These are phyloP conservation scores for Babyrousa celebensis DNA, from an alignment of 2,797 vertebrate genomes.

Conservation along the genomic window DNA sequence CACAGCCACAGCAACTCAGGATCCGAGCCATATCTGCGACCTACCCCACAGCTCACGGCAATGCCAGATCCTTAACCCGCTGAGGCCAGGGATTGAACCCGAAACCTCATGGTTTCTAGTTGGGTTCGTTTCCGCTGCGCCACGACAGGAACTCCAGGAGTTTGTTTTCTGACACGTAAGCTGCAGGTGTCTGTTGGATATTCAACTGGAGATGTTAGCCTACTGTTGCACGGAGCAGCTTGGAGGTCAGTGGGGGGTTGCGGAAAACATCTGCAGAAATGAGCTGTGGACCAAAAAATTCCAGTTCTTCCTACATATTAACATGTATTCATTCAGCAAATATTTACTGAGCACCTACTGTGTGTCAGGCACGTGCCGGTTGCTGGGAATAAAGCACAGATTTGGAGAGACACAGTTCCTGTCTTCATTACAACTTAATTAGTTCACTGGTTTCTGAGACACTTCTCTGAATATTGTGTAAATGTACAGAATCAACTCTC, in stretches of 20 bases:
- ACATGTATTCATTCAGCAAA: neutral
- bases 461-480: conserved; percentile 59
- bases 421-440: conserved; percentile 2
- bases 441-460: conserved; percentile 46
- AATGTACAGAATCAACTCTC: conserved; percentile 64
- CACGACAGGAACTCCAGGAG: too few relatives aligned
- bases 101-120: too few relatives aligned
- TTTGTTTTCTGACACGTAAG: neutral
- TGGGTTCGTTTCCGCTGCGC: too few relatives aligned
- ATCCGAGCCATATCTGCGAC: too few relatives aligned
- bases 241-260: neutral
- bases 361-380: neutral
- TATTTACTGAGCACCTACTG: neutral
- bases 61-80: too few relatives aligned
- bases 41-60: too few relatives aligned
- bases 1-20: too few relatives aligned
- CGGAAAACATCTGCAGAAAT: neutral
- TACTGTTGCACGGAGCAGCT: neutral
- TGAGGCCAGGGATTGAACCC: too few relatives aligned
- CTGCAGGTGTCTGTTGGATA: neutral
- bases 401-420: conserved; percentile 26
- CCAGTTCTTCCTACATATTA: neutral
- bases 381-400: neutral
- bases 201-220: neutral
- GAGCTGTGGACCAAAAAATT: neutral